Base-by-base conservation (phyloP, 1,140 invertebrate species). In the Calycopis cecrops region DNA sequence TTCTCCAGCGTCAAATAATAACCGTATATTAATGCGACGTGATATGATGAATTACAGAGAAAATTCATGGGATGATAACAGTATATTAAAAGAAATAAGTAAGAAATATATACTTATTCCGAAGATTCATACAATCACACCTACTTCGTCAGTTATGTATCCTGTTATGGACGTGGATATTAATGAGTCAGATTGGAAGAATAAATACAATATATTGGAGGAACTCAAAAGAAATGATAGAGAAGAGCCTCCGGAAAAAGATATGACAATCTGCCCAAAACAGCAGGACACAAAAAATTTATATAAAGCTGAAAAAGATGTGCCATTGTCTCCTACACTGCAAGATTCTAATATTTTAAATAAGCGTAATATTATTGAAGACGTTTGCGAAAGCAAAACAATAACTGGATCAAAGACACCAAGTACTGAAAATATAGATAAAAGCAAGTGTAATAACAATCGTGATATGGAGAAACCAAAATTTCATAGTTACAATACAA, bases 81-180 rank as follows among this genome's bases (percentile, higher is more conserved):
- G 17, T n/a, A 50, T 82, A 12, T 62, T 85, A 8, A 69, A 77
- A 59, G 76, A 79, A 73, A 70, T 86, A 21, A 73, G 72, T 49
- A 74, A 83, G 57, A 83, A 79, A 56, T 86, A 71, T 59, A 85
- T 86, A 63, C 65, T 86, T 6, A 86, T 86, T 50, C 83, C 83
- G 37, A 85, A 78, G 70, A 44, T 44, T 44, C 17, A 44, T 44
- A 9, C 40, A 44, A 16, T 44, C 0, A 44, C 9, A 9, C 2
- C 21, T 6, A 28, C 21, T 28, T 28, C 21, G 59, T 28, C n/a
- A 35, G 18, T 33, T 42, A n/a, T 10, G 17, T 48, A 61, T 6
- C 12, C 21, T 55, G 11, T 38, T 44, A 33, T 38, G 40, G 16
- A 47, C 40, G 11, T 9, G 53, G 48, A 56, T 49, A 60, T 53